Evolutionary conservation across 2,113 vertebrate species (phyloP).

Genomic region (Penelope pileata): DNA sequence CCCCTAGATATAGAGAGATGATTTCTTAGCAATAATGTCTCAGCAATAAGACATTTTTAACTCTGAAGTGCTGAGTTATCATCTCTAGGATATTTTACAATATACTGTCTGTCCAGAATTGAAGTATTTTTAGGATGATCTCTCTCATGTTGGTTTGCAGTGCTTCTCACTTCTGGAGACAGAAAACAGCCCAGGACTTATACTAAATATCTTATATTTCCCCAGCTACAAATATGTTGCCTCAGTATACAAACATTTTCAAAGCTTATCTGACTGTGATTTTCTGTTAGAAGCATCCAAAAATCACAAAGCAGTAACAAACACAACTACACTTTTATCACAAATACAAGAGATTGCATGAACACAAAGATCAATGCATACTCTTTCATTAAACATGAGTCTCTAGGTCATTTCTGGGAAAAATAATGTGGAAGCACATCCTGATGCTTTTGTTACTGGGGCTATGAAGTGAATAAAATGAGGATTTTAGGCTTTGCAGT

Average conservation of each 20-base stretch:
- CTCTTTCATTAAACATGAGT: not conserved
- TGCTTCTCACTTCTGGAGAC: not conserved
- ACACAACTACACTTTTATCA: not conserved
- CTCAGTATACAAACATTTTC: not conserved
- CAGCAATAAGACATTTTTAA: not conserved
- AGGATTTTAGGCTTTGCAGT: not conserved
- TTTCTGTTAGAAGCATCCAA: not conserved
- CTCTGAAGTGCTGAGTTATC: not conserved
- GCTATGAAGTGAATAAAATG: not conserved
- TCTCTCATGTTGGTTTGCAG: not conserved
- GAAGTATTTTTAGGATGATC: not conserved
- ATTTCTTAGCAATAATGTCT: not conserved
- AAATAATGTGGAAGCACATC: not conserved
- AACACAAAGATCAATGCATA: not conserved
- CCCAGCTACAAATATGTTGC: not conserved
- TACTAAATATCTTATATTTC: not conserved
- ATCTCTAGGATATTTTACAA: not conserved
- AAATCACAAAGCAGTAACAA: not conserved
- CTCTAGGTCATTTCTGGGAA: not conserved
- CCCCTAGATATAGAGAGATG: not conserved
- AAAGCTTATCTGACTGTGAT: not conserved
- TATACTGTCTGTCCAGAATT: not conserved
- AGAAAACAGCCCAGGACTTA: not conserved
- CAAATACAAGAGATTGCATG: not conserved
- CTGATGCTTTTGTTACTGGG: not conserved